Evolutionary conservation across 2,888 invertebrate genomes (phyloP), one percentile per base, ranked within the genome.

Genomic region (Zygogramma bicolorata): DNA sequence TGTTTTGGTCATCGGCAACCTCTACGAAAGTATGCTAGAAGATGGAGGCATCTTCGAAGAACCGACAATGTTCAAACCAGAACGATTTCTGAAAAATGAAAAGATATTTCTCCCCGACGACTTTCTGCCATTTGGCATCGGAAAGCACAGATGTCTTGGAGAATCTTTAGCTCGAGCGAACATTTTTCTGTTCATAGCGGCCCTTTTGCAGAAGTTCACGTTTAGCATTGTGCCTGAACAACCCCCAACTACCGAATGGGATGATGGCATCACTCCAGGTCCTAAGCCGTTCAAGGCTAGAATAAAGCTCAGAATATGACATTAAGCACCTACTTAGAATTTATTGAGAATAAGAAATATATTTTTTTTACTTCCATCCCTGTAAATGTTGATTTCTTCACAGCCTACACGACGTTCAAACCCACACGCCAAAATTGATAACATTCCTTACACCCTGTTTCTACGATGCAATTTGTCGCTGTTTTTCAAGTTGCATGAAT

Each of bases 61-160:
- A 63, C 93, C 95, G 0, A 89, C 92, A 73, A 85, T 87, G 3
- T 96, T 95, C 86, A 89, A 90, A 62, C 96, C 96, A 0, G 95
- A 95, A 74, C 88, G 95, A 69, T 95, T 93, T 85, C 82, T 95
- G 3, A 87, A 88, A 8, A 88, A 92, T 65, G 92, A 92, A 75
- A 87, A 88, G 75, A 81, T 88, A 31, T 85, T 87, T 27, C 83
- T 92, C 1, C 93, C 93, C 0, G 93, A 94, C 18, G 89, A 90
- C 49, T 95, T 91, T 82, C 90, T 93, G 77, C 95, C 95, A 0
- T 96, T 96, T 81, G 94, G 95, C 15, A 87, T 92, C 65, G 93
- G 94, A 0, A 93, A 92, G 79, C 94, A 93, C 83, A 91, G 95
- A 65, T 96, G 96, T 82, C 91, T 95, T 91, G 96, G 95, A 0